These are phyloP conservation scores for Hippocampus zosterae DNA, from an alignment of 2,113 vertebrate species.

Conservation along the genomic window DNA sequence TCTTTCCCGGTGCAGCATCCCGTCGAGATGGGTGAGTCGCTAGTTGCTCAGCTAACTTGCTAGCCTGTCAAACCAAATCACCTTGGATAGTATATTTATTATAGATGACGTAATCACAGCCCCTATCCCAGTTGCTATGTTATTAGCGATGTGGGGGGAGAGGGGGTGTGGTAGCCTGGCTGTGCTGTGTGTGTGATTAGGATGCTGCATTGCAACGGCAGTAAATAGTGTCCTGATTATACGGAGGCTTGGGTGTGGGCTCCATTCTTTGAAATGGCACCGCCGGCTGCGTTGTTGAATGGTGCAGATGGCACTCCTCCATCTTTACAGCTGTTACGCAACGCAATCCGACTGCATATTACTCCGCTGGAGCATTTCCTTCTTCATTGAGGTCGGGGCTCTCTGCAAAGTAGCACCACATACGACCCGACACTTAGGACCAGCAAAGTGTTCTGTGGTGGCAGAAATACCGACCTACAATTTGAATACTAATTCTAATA, in stretches of 20 bases:
- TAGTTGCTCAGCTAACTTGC: conserved; percentile 17
- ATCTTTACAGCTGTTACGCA: conserved; percentile 63
- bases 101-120: background rate
- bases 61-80: background rate
- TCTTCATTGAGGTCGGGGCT: background rate
- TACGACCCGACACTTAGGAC: background rate
- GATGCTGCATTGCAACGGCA: background rate
- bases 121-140: background rate
- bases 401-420: background rate
- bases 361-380: conserved; percentile 9
- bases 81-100: background rate
- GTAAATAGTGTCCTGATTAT: background rate
- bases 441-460: background rate
- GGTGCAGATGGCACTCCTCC: conserved; percentile 46
- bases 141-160: background rate
- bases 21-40: conserved; percentile 62
- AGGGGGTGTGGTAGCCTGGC: background rate
- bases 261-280: conserved; percentile 41
- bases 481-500: no score
- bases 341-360: conserved; percentile 34
- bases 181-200: background rate
- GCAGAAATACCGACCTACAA: background rate
- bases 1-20: conserved; percentile 33
- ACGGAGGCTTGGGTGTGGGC: background rate
- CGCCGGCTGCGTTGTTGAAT: conserved; percentile 11